Conservation (phyloP, 2,113 vertebrate species). For the Recurvirostra avosetta region DNA sequence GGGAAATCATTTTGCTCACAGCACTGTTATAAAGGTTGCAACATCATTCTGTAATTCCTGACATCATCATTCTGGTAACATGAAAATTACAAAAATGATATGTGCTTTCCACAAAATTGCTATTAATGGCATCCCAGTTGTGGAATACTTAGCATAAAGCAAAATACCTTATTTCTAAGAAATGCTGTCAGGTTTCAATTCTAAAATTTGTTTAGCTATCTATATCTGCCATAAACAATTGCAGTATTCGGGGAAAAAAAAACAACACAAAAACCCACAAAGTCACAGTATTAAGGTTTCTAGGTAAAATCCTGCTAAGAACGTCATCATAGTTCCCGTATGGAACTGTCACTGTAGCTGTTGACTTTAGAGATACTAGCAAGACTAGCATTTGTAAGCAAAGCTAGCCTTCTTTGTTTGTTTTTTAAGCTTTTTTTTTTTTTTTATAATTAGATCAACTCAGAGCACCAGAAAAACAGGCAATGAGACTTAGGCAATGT, state of each 20-base stretch:
- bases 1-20: neutral
- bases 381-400: neutral
- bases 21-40: neutral
- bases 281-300: neutral
- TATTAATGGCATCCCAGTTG: neutral
- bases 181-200: neutral
- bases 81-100: neutral
- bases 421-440: neutral
- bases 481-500: neutral
- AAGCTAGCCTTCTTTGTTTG: neutral
- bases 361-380: neutral
- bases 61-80: neutral
- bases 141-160: neutral
- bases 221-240: neutral
- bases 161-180: neutral
- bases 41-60: neutral
- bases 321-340: neutral
- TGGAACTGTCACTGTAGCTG: neutral
- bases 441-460: neutral
- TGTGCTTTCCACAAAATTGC: neutral
- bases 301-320: neutral
- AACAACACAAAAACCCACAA: accelerated
- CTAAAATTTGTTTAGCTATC: neutral
- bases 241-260: neutral
- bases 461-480: neutral